Percentiles rank a stretch among this genome's conserved stretches.
phyloP scores from a whole-genome alignment of 1,140 invertebrate genomes.

The Piezodorus guildinii region DNA sequence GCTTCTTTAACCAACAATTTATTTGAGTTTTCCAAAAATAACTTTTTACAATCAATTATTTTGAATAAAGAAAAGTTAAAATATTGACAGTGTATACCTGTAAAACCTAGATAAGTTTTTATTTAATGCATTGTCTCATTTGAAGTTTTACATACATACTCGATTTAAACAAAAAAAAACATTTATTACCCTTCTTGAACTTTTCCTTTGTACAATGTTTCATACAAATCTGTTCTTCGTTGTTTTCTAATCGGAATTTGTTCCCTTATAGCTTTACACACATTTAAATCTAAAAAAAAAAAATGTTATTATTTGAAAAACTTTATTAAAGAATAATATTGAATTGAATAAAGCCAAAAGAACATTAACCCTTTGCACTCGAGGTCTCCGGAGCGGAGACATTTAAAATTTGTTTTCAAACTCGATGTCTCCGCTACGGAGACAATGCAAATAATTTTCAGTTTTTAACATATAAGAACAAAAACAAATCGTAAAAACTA shows the following conservation, averaged over 20 bases:
- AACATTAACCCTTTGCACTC: no score
- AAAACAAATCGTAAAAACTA: no score
- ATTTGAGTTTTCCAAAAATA: background rate
- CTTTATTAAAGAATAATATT: no score
- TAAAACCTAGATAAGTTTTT: no score
- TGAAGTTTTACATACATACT: background rate
- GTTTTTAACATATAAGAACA: no score
- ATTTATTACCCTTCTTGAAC: background rate
- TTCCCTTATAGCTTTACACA: constrained; percentile 58
- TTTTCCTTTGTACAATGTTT: constrained; percentile 39
- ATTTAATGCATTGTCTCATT: background rate
- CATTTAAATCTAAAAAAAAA: constrained; percentile 50
- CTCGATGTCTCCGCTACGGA: no score
- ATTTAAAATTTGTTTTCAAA: no score
- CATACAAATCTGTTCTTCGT: constrained; percentile 68
- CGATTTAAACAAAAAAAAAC: no score
- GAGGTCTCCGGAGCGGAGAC: no score
- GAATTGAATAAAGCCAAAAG: no score
- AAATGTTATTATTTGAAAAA: constrained; percentile 12
- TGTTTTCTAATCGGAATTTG: constrained; percentile 72
- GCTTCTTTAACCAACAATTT: background rate
- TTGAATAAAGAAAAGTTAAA: background rate
- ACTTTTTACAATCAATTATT: background rate
- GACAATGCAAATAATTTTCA: no score
- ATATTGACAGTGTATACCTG: no score